These are phyloP conservation scores for Pelodytes ibericus DNA, from an alignment of 2,797 vertebrate genomes.

Conservation along the genomic window DNA sequence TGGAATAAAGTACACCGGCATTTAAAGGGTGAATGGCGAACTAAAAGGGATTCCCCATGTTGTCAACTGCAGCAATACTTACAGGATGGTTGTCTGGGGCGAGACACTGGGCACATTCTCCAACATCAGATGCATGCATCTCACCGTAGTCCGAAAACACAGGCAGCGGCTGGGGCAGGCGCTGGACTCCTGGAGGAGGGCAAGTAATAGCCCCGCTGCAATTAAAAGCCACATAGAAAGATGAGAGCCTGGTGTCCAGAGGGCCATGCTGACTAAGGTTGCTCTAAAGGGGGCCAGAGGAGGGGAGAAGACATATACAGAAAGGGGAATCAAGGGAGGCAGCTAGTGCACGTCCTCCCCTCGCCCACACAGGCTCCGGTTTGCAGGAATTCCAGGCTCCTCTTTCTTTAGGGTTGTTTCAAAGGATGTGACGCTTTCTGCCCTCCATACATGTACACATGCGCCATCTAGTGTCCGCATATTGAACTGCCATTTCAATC, in stretches of 20 bases:
- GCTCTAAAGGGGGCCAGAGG: slow-evolving; percentile 41
- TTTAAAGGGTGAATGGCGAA: background rate
- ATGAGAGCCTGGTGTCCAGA: slow-evolving; percentile 64
- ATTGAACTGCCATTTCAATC: background rate
- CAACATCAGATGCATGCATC: slow-evolving; percentile 96
- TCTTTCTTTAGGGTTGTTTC: slow-evolving; percentile 8
- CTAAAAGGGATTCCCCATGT: background rate
- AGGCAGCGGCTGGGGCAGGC: slow-evolving; percentile 92
- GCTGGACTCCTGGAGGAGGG: slow-evolving; percentile 62
- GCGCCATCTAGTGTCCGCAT: slow-evolving; percentile 27
- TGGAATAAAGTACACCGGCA: background rate
- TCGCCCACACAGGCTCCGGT: slow-evolving; percentile 36
- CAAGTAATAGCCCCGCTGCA: slow-evolving; percentile 63
- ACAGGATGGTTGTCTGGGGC: slow-evolving; percentile 93
- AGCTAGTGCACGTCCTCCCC: slow-evolving; percentile 43
- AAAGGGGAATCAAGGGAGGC: slow-evolving; percentile 31
- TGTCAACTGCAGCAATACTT: slow-evolving; percentile 68
- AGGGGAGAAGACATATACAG: slow-evolving; percentile 41
- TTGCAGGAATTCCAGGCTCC: slow-evolving; percentile 10
- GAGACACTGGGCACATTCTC: slow-evolving; percentile 86
- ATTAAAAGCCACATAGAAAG: slow-evolving; percentile 62
- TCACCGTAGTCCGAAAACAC: slow-evolving; percentile 93
- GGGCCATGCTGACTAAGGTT: slow-evolving; percentile 62
- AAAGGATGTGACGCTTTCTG: slow-evolving; percentile 43
- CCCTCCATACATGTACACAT: background rate